Evolutionary conservation across 2,113 vertebrate genomes (phyloP).

Genomic region (Grammomys dolichurus): DNA sequence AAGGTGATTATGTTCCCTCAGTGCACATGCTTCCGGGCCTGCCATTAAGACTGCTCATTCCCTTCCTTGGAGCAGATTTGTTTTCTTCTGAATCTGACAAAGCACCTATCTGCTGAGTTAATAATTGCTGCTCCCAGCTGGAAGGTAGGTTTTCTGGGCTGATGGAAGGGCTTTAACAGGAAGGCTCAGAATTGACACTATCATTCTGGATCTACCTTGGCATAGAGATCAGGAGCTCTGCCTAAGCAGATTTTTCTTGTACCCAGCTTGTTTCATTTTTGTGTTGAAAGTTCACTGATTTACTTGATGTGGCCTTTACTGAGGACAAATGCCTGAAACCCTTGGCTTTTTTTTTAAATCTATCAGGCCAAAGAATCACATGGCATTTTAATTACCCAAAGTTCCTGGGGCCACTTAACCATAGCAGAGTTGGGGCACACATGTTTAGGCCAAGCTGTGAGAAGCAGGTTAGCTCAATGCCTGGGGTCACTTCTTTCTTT

Average conservation of each 20-base stretch:
- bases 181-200: slow-evolving; percentile 71
- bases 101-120: slow-evolving; percentile 75
- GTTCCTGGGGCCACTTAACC: slow-evolving; percentile 20
- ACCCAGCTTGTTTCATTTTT: slow-evolving; percentile 50
- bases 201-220: slow-evolving; percentile 74
- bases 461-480: neutral
- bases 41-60: slow-evolving; percentile 79
- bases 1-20: slow-evolving; percentile 80
- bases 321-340: slow-evolving; percentile 59
- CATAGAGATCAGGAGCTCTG: slow-evolving; percentile 37
- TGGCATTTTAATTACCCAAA: slow-evolving; percentile 41
- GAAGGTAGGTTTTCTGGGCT: slow-evolving; percentile 72
- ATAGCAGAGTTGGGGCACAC: neutral
- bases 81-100: slow-evolving; percentile 80
- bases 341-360: slow-evolving; percentile 64
- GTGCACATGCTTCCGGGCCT: slow-evolving; percentile 55
- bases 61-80: slow-evolving; percentile 81
- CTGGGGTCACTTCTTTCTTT: neutral
- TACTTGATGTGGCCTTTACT: slow-evolving; percentile 51
- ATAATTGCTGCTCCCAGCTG: slow-evolving; percentile 75
- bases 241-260: slow-evolving; percentile 52
- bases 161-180: slow-evolving; percentile 73
- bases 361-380: neutral
- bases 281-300: slow-evolving; percentile 72
- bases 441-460: neutral